Evolutionary conservation across 2,113 vertebrate genomes (phyloP).

Genomic region (Onychostoma macrolepis): DNA sequence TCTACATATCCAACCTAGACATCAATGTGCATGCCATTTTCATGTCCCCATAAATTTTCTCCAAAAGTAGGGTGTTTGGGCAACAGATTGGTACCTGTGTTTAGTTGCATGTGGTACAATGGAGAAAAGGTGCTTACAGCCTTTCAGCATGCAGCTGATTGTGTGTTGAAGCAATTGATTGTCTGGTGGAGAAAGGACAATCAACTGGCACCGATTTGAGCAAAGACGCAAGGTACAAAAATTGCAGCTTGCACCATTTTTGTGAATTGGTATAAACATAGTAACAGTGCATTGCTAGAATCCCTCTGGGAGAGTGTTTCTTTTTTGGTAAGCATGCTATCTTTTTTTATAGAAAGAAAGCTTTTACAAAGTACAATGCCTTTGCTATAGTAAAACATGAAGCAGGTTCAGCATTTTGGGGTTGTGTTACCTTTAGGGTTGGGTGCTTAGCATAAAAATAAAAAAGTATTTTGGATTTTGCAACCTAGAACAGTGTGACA

Average conservation of each 20-base stretch:
- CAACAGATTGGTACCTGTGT: background rate
- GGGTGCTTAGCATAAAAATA: background rate
- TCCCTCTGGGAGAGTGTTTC: background rate
- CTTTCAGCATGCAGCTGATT: background rate
- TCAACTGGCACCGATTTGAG: slow-evolving; percentile 3
- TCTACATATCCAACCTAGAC: background rate
- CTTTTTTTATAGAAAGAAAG: background rate
- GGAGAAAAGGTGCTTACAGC: background rate
- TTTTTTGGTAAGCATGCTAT: background rate
- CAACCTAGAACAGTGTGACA: background rate
- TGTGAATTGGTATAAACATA: background rate
- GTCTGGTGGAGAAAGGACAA: background rate
- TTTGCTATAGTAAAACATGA: background rate
- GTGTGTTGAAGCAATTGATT: background rate
- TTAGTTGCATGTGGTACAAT: slow-evolving; percentile 7
- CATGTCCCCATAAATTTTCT: background rate
- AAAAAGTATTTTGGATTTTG: slow-evolving; percentile 1
- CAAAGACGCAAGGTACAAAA: background rate
- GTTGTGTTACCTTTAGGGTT: background rate
- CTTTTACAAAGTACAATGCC: background rate
- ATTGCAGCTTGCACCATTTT: slow-evolving; percentile 10
- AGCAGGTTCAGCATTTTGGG: background rate
- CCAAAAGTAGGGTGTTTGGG: background rate
- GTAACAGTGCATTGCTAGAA: background rate
- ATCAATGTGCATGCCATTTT: background rate